Base-by-base conservation (phyloP, 1,140 invertebrate species). In the Matsumurasca onukii region DNA sequence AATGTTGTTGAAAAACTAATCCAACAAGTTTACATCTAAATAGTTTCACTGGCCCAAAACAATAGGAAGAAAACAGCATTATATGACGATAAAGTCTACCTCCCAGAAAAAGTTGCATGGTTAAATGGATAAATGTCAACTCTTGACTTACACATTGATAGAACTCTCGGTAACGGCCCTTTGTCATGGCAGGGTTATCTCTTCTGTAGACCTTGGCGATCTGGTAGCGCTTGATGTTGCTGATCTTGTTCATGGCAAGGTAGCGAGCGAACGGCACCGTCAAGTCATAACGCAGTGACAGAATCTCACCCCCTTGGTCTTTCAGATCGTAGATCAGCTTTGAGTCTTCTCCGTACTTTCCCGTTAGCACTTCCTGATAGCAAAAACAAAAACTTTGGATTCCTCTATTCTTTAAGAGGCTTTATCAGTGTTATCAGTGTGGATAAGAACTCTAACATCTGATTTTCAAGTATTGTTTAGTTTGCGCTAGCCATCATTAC, bases 291-390 rank as follows among this genome's bases (percentile, higher is more conserved):
- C 94, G 85, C 70, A 96, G 80, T 5, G 92, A 91, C n/a, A 96
- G 80, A 67, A 94, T 90, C 84, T 99, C 98, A 39, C 98, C 98
- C 63, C 97, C 98, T 82, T 99, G 97, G 83, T 99, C 97, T 78
- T 93, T 94, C 9, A 99, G 82, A 80, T 99, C 97, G 81, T 98
- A 99, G 62, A 99, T 99, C 0, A 99, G 82, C 79, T 99, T 99
- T 0, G 97, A 95, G 81, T 99, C 98, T 83, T 99, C 98, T 2
- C 98, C 98, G 85, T 99, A 99, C 84, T 99, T 99, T 52, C 97
- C 98, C 55, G 96, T 98, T 31, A 99, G 82, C 3, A 98, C 95
- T 83, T 99, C 97, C 91, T 97, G 76, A 66, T 81, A 80, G 78
- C n/a, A n/a, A n/a, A n/a, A n/a, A n/a, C n/a, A n/a, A n/a, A 73